Evolutionary conservation across 2,797 vertebrate genomes (phyloP).

Genomic region (Myotis pilosus): DNA sequence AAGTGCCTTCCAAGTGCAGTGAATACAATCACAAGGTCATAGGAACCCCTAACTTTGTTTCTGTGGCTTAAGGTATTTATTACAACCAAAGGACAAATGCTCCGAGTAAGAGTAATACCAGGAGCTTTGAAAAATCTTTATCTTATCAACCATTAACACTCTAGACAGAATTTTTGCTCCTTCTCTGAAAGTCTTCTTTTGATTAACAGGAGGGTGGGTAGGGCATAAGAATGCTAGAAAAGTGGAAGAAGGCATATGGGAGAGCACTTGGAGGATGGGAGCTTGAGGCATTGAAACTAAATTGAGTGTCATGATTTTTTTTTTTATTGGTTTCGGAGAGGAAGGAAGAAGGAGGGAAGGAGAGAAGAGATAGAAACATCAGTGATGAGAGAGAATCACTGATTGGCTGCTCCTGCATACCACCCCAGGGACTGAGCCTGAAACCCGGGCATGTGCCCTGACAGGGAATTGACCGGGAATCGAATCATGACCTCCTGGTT

Average conservation of each 20-base stretch:
- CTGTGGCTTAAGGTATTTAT: background rate
- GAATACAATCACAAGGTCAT: background rate
- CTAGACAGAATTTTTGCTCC: background rate
- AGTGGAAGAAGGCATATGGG: background rate
- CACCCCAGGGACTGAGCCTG: too few species aligned
- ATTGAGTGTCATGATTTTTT: background rate
- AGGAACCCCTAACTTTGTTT: background rate
- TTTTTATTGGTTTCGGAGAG: too few species aligned
- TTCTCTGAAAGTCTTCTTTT: background rate
- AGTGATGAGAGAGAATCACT: too few species aligned
- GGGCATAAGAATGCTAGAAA: background rate
- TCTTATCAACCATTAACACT: background rate
- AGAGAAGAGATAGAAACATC: too few species aligned
- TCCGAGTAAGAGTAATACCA: background rate
- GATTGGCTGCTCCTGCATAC: too few species aligned
- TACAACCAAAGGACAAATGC: background rate
- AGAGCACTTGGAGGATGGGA: background rate
- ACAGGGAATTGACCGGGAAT: too few species aligned
- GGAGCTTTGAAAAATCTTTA: background rate
- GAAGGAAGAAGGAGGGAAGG: too few species aligned
- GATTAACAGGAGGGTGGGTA: background rate
- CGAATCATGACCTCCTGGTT: too few species aligned
- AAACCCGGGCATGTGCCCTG: too few species aligned
- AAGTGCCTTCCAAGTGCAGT: background rate
- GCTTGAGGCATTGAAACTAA: background rate